Base-by-base conservation (phyloP, 1,140 invertebrate species). In the Drosophila mayri region DNA sequence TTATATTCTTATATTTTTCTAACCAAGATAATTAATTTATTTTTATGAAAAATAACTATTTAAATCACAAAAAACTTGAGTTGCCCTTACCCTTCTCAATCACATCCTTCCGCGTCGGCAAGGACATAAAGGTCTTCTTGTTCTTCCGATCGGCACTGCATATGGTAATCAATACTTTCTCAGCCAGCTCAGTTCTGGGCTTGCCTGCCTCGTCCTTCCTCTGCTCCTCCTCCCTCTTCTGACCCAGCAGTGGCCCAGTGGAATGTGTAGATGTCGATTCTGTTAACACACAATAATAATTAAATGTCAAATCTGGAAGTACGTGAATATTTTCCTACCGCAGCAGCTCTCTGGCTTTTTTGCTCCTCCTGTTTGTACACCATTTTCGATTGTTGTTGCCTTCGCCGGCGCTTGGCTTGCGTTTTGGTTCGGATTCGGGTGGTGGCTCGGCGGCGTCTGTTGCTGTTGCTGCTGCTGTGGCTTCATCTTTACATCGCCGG, bases 81-180 rank as follows among this genome's bases (percentile, higher is more conserved):
- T 16, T 25, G 8, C 8, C 5, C 78, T 46, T 32, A 90, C 85
- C 85, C 67, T 90, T 90, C n/a, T 90, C 85, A 47, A 90, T 79
- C 20, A 90, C 85, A 73, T 90, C 86, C 64, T 90, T 90, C 54
- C 85, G 70, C 28, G 71, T 81, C 30, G 85, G 85, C 61, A 90
- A 57, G 25, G 85, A 90, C 85, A 90, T 90, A 16, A 90, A 90
- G 10, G 85, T 81, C 68, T 90, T 90, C 62, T 90, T 90, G 50
- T 61, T 85, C 47, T 90, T 90, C 0, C 85, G 74, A 81, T 90
- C 85, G 20, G 86, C 85, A 43, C 81, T 90, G 58, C 85, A 90
- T 71, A 90, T 90, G 54, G 86, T 90, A 79, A 90, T 90, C 47
- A 90, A 81, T 61, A 90, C 86, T 65, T 85, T 90, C 41, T 90